Conservation (phyloP, 2,113 vertebrate genomes). For the Xenopus borealis region DNA sequence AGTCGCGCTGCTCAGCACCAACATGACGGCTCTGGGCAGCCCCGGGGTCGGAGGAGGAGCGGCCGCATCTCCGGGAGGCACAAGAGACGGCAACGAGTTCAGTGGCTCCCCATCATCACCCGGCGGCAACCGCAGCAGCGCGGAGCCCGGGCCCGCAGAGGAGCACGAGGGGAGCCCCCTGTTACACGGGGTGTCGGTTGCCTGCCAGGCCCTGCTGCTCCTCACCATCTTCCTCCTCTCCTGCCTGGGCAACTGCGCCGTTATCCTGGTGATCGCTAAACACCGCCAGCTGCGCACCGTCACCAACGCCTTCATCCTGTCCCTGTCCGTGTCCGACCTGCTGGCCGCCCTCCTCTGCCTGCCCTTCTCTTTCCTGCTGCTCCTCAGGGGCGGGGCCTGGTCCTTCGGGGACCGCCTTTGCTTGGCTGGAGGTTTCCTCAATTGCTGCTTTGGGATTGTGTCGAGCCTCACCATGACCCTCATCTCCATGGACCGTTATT, state of each 20-base stretch:
- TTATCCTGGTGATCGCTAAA: conserved; percentile 81
- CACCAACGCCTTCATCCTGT: conserved; percentile 90
- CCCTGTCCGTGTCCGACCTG: conserved; percentile 84
- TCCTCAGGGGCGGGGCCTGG: conserved; percentile 73
- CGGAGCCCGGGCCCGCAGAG: conserved; percentile 10
- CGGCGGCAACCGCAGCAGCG: background rate
- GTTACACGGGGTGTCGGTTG: conserved; percentile 66
- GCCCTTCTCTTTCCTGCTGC: conserved; percentile 78
- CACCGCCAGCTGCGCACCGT: conserved; percentile 86
- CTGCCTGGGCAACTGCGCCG: conserved; percentile 83
- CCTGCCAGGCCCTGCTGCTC: conserved; percentile 80
- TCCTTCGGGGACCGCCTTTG: conserved; percentile 82
- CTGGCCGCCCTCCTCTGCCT: conserved; percentile 83
- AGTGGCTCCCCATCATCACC: background rate
- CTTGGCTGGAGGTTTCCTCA: conserved; percentile 85
- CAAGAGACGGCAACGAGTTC: background rate
- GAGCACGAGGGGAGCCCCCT: conserved; percentile 54
- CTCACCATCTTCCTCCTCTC: conserved; percentile 85
- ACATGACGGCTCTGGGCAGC: conserved; percentile 26
- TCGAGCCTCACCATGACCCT: conserved; percentile 87
- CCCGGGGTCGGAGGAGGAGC: conserved; percentile 27
- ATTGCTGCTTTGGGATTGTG: conserved; percentile 85
- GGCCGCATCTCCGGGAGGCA: conserved; percentile 18
- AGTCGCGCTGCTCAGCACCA: conserved; percentile 23
- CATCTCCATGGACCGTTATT: conserved; percentile 90